Percentiles rank a stretch among this genome's conserved stretches.
Evolutionary conservation across 1,140 invertebrate species (phyloP).

Genomic region (Fragariocoptes setiger): DNA sequence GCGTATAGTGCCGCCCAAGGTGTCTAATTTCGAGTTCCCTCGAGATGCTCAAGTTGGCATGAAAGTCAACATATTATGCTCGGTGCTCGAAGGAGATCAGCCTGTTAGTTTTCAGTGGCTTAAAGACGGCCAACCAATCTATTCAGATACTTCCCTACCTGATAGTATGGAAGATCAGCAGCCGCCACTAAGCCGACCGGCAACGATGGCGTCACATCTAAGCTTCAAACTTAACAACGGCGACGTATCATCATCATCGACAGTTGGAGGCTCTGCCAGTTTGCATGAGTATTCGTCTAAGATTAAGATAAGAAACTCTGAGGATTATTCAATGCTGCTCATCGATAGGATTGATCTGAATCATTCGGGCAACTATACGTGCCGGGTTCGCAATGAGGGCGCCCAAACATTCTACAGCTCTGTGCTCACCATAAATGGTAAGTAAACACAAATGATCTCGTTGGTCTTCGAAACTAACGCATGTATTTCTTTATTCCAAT

Average conservation of each 20-base stretch:
- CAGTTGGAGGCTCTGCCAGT: neutral
- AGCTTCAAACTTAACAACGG: neutral
- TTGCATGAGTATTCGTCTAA: too few species aligned
- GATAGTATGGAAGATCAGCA: neutral
- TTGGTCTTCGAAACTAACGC: neutral
- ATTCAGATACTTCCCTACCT: neutral
- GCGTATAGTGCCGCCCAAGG: too few species aligned
- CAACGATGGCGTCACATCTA: neutral
- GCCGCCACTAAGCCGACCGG: neutral
- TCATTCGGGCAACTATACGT: slow-evolving; percentile 16
- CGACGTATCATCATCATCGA: neutral
- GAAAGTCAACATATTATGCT: slow-evolving; percentile 22
- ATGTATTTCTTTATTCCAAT: neutral
- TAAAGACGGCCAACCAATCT: slow-evolving; percentile 19
- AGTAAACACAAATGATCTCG: slow-evolving; percentile 16
- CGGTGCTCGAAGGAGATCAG: slow-evolving; percentile 11
- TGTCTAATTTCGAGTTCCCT: slow-evolving; percentile 1
- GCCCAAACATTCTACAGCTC: slow-evolving; percentile 36
- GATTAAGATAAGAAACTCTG: neutral
- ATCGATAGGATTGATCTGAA: slow-evolving; percentile 8
- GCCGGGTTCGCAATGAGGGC: slow-evolving; percentile 21
- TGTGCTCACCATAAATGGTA: slow-evolving; percentile 44
- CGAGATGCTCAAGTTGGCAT: slow-evolving; percentile 31
- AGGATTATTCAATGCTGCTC: slow-evolving; percentile 15
- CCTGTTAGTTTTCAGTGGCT: slow-evolving; percentile 10